Base-by-base conservation (phyloP, 2,113 vertebrate species). In the Nycticebus coucang region DNA sequence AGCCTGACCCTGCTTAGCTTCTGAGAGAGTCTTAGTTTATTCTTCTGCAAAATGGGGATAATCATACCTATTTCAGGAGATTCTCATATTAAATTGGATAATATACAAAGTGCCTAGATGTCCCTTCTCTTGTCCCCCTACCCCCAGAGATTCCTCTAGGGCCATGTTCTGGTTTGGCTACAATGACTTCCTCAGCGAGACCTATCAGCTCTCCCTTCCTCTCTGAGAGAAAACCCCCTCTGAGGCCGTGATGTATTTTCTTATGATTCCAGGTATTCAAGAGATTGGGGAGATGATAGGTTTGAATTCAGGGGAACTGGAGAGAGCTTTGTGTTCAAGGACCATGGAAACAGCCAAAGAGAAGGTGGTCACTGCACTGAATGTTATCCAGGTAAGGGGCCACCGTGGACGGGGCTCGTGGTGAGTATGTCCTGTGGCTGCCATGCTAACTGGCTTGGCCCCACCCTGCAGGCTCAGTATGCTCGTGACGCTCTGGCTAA, bases 401-500 rank as follows among this genome's bases (percentile, higher is more conserved):
- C 66, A 26, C 28, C 2, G 13, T 0, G 64, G 22, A 2, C 0
- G 3, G 10, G 55, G 10, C 18, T 77, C 57, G 13, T 17, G 0
- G 0, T 1, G 94, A 94, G 60, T 24, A 53, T 0, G 0, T 2
- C 37, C 14, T 0, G 5, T 82, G 80, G 59, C 69, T 59, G 14
- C 30, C 30, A 12, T 37, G 55, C 53, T 92, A 15, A 95, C 22
- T 21, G 50, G 24, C 11, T 45, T 22, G 60, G 5, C 55, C 28
- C 21, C 22, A 0, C 35, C 55, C 95, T 83, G 0, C 93, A 99
- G 99, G 99, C 98, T 33, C 98, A 98, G 55, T 98, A 98, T 0
- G 98, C 98, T 7, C 98, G 98, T 17, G 99, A 99, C 0, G 99
- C 98, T 0, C 97, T 99, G 93, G 98, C 98, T 74, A 99, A 99